Percentiles rank a stretch among this genome's conserved stretches.
These are phyloP conservation scores for Hyppa rectilinea DNA, from an alignment of 2,888 invertebrate species.

Conservation along the genomic window DNA sequence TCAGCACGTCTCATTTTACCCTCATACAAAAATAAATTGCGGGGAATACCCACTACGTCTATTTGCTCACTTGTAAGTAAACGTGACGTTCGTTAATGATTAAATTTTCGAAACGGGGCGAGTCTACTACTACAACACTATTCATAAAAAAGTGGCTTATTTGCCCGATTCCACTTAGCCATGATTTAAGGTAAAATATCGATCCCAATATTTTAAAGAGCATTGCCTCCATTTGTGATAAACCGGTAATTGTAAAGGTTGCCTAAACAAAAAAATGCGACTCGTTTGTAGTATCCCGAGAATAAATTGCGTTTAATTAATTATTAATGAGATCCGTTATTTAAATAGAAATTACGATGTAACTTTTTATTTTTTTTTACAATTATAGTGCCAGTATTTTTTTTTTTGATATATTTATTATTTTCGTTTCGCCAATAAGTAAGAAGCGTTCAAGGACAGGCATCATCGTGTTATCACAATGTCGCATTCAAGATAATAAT, in stretches of 20 bases:
- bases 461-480: slow-evolving; percentile 19
- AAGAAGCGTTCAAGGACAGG: slow-evolving; percentile 29
- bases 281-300: background rate
- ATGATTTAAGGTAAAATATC: background rate
- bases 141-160: background rate
- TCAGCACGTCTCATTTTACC: slow-evolving; percentile 25
- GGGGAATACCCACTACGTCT: slow-evolving; percentile 45
- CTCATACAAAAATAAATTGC: slow-evolving; percentile 54
- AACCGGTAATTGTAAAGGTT: background rate
- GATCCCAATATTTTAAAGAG: background rate
- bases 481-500: slow-evolving; percentile 14
- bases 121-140: background rate
- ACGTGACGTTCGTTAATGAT: slow-evolving; percentile 30
- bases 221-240: slow-evolving; percentile 8
- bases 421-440: background rate
- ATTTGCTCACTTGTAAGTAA: slow-evolving; percentile 11
- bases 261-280: background rate
- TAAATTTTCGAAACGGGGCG: background rate
- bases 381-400: background rate
- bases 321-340: background rate
- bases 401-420: background rate
- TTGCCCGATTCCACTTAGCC: background rate
- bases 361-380: background rate
- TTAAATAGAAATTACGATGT: background rate
- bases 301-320: background rate